These are phyloP conservation scores for Neostethus bicornis DNA, from an alignment of 2,797 vertebrate species.

Conservation along the genomic window DNA sequence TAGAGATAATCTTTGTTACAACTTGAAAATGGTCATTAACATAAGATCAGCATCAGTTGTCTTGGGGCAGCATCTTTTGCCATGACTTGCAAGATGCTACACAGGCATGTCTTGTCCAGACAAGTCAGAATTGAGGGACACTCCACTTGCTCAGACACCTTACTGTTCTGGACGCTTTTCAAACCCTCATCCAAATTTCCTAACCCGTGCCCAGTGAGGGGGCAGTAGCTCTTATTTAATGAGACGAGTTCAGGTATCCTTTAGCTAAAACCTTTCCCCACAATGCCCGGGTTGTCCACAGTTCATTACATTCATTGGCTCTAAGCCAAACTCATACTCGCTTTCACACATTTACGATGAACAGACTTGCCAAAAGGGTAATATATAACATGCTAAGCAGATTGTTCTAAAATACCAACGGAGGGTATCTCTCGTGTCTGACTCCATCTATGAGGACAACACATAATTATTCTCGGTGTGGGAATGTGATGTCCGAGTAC, in stretches of 20 bases:
- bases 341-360: constrained; percentile 5
- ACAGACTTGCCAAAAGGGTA: neutral
- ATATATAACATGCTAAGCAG: neutral
- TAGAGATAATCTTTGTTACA: constrained; percentile 6
- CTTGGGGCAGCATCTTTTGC: neutral
- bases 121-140: neutral
- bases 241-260: neutral
- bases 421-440: neutral
- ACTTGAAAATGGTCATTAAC: neutral
- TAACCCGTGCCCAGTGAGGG: neutral
- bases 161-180: neutral
- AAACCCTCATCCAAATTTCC: neutral
- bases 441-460: neutral
- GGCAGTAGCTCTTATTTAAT: constrained; percentile 3
- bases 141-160: neutral
- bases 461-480: constrained; percentile 8
- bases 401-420: neutral
- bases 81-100: neutral
- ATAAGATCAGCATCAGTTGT: neutral
- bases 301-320: constrained; percentile 18
- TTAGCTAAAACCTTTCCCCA: neutral
- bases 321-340: neutral
- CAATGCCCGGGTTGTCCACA: constrained; percentile 28
- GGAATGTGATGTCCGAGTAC: constrained; percentile 31
- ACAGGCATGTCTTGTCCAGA: neutral